Evolutionary conservation across 2,888 invertebrate species (phyloP).

Genomic region (Drosophila mimica): DNA sequence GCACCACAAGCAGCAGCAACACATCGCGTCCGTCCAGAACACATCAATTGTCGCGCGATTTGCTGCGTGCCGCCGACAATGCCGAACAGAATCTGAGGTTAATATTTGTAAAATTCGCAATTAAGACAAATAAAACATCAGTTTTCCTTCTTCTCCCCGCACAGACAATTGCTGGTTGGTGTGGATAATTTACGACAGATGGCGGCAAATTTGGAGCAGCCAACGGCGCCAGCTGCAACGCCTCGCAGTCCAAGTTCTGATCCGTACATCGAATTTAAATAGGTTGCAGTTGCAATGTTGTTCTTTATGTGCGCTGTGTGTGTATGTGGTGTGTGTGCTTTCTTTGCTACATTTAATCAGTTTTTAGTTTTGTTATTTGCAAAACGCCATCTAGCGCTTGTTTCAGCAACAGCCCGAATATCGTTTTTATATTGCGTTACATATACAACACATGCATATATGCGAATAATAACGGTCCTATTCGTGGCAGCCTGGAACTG

Average conservation of each 20-base stretch:
- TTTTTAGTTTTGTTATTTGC: slow-evolving; percentile 48
- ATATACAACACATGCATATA: slow-evolving; percentile 26
- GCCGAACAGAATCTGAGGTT: slow-evolving; percentile 89
- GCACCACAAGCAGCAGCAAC: slow-evolving; percentile 61
- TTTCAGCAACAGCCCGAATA: slow-evolving; percentile 47
- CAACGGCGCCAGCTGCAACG: slow-evolving; percentile 38
- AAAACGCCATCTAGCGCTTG: slow-evolving; percentile 59
- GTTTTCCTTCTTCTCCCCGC: neutral
- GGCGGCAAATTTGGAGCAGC: slow-evolving; percentile 88
- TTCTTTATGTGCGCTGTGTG: slow-evolving; percentile 19
- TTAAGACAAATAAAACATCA: neutral
- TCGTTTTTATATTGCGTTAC: slow-evolving; percentile 28
- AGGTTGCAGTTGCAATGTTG: slow-evolving; percentile 4
- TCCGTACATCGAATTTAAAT: slow-evolving; percentile 77
- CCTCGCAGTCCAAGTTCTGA: slow-evolving; percentile 72
- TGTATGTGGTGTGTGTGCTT: slow-evolving; percentile 43
- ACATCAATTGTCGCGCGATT: slow-evolving; percentile 86
- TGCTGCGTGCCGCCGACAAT: slow-evolving; percentile 87
- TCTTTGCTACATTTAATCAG: slow-evolving; percentile 31
- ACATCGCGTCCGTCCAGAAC: slow-evolving; percentile 85
- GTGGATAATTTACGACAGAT: slow-evolving; percentile 89
- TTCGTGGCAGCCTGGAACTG: slow-evolving; percentile 34
- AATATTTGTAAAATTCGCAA: neutral
- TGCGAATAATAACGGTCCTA: slow-evolving; percentile 18
- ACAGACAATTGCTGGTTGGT: slow-evolving; percentile 88